Evolutionary conservation across 2,888 invertebrate species (phyloP).

Genomic region (Nemotelus pantherinus): DNA sequence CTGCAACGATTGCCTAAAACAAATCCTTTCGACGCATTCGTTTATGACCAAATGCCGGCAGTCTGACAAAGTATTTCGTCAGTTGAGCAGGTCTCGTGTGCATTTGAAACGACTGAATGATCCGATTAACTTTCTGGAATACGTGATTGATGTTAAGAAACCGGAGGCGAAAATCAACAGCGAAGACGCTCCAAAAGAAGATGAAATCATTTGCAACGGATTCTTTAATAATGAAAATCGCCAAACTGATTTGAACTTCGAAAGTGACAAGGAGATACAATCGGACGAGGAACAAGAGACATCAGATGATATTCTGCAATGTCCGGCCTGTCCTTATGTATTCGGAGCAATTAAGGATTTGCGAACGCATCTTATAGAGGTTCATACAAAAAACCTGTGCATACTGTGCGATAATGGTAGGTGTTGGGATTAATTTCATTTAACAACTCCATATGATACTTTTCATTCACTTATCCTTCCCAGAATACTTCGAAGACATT

Average conservation of each 20-base stretch:
- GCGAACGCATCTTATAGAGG: conserved; percentile 14
- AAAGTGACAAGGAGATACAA: conserved; percentile 24
- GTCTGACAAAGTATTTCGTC: conserved; percentile 17
- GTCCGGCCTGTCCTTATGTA: conserved; percentile 22
- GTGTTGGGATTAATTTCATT: background rate
- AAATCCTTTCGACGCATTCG: conserved; percentile 4
- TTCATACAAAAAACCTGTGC: conserved; percentile 21
- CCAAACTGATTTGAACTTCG: background rate
- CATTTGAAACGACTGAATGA: conserved; percentile 11
- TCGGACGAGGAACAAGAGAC: conserved; percentile 5
- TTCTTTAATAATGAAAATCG: too few species aligned
- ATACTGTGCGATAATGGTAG: conserved; percentile 28
- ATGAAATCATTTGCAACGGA: too few species aligned
- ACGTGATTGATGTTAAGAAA: background rate
- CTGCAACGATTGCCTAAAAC: conserved; percentile 10
- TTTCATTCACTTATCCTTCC: too few species aligned
- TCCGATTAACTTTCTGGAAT: conserved; percentile 11
- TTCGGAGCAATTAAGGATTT: conserved; percentile 6
- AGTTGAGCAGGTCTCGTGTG: conserved; percentile 16
- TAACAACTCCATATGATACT: background rate
- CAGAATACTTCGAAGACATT: conserved; percentile 28
- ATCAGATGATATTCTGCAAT: conserved; percentile 5
- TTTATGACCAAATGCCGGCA: conserved; percentile 2
- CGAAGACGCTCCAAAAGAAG: background rate
- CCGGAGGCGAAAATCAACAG: background rate